Evolutionary conservation across 2,888 invertebrate species (phyloP).

Genomic region (Balanococcus diminutus): DNA sequence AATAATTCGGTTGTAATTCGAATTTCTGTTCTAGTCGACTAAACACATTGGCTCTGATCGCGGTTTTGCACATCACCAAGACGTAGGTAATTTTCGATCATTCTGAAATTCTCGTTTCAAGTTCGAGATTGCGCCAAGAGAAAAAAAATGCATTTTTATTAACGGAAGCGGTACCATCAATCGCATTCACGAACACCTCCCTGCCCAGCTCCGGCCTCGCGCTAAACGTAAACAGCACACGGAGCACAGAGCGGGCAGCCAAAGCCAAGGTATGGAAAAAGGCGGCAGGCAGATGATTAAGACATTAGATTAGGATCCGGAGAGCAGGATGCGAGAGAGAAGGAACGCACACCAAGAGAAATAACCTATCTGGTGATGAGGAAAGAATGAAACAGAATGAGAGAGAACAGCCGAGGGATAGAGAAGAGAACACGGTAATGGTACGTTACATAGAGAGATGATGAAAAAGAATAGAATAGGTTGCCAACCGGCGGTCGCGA

Average conservation of each 20-base stretch:
- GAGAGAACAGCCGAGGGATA: not conserved
- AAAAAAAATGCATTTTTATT: constrained; percentile 34
- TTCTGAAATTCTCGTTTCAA: not conserved
- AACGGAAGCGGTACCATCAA: constrained; percentile 53
- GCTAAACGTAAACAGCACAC: constrained; percentile 21
- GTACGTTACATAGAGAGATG: constrained; percentile 37
- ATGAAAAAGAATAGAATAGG: constrained; percentile 48
- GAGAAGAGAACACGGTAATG: constrained; percentile 22
- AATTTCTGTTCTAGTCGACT: not conserved
- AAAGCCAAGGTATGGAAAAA: constrained; percentile 47
- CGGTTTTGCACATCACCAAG: not conserved
- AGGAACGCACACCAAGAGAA: constrained; percentile 56
- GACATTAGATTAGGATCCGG: constrained; percentile 56
- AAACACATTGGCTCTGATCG: not conserved
- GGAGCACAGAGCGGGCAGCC: not conserved
- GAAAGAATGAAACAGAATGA: constrained; percentile 51
- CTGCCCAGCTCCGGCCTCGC: constrained; percentile 15
- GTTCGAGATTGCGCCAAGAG: not conserved
- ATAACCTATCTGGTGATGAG: not conserved
- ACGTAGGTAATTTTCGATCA: not conserved
- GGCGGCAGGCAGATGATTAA: constrained; percentile 53
- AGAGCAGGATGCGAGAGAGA: constrained; percentile 58
- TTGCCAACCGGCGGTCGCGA: constrained; percentile 54
- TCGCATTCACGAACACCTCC: constrained; percentile 44
- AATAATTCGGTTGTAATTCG: not conserved